phyloP scores from a whole-genome alignment of 37 sponge, comb jelly and placozoan species.

The Cliona cf. orientalis region DNA sequence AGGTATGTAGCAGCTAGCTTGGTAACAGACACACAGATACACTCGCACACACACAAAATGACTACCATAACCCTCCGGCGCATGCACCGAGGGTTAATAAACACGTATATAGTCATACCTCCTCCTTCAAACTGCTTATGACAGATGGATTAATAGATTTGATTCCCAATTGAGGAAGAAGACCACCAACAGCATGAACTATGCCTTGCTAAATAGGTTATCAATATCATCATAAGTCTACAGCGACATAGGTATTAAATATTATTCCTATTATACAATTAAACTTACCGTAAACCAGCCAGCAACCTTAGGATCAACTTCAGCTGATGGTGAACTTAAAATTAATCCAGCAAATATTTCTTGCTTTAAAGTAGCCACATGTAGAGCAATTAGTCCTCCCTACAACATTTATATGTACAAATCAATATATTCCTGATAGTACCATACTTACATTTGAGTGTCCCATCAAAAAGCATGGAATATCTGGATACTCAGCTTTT shows the following conservation, averaged over 20 bases:
- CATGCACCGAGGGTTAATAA: no score
- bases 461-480: conserved; percentile 73
- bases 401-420: not conserved
- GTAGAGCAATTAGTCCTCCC: conserved; percentile 69
- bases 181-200: not conserved
- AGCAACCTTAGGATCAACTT: not conserved
- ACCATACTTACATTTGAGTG: conserved; percentile 80
- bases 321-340: conserved; percentile 61
- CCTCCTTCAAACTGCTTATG: conserved; percentile 65
- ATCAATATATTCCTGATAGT: no score
- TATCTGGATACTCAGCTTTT: conserved; percentile 31
- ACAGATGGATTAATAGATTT: not conserved
- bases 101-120: conserved; percentile 37
- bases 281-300: conserved; percentile 18
- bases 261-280: not conserved
- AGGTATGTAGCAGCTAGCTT: no score
- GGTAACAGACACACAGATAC: no score
- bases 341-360: conserved; percentile 53
- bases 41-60: no score
- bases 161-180: conserved; percentile 34
- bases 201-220: conserved; percentile 22
- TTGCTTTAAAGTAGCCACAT: conserved; percentile 7
- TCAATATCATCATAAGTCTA: not conserved
- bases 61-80: no score
- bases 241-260: not conserved